Evolutionary conservation across 2,113 vertebrate genomes (phyloP), one percentile per base, ranked within the genome.

Genomic region (Pongo abelii): DNA sequence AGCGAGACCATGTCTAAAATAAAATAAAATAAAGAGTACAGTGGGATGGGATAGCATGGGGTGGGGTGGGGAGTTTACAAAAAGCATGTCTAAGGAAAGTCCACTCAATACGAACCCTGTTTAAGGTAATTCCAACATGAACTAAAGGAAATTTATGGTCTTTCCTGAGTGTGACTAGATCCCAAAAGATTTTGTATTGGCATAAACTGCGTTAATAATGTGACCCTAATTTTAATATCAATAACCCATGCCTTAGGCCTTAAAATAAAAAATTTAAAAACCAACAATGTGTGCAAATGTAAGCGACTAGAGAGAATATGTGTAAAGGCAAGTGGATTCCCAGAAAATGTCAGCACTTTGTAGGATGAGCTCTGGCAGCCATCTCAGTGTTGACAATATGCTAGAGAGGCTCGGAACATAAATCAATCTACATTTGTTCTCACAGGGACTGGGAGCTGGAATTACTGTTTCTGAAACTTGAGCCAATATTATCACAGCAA

Each of bases 271-370:
- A 75, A 40, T 79, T 64, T 89, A 46, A 87, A 83, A 92, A 52
- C 72, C 83, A 90, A 92, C 90, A 97, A 90, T 70, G 93, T 94
- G 92, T 96, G 81, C 83, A 97, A 95, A 96, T 96, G 91, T 75
- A 93, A 96, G 70, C 59, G 85, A 75, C 67, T 52, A 89, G 52
- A 93, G 91, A 96, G 70, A 88, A 55, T 96, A 95, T 91, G 89
- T 97, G 52, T 85, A 64, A 87, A 97, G 84, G 84, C 97, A 95
- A 97, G 93, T 7, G 16, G 97, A 97, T 96, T 98, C 98, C 97
- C 97, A 98, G 98, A 97, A 98, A 97, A 97, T 89, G 96, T 98
- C 97, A 97, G 92, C 94, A 96, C 97, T 97, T 97, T 91, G 75
- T 32, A 3, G 97, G 97, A 97, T 95, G 93, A 96, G 97, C 81